A percentile compares a stretch with the other conserved stretches of the same genome.
Evolutionary conservation across 2,113 vertebrate species (phyloP).

Genomic region (Clarias magur): DNA sequence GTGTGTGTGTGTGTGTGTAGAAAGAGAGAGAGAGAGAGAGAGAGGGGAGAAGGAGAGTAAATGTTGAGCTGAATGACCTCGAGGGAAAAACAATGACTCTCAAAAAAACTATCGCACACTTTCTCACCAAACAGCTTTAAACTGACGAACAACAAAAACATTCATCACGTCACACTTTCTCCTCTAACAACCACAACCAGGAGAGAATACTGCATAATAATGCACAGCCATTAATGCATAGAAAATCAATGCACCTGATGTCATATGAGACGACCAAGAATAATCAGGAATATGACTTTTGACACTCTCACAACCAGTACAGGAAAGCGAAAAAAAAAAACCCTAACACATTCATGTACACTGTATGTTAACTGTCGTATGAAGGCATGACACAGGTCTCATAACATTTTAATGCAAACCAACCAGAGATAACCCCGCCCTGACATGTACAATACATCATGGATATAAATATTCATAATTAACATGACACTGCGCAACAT

Average conservation of each 20-base stretch:
- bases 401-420: too few species aligned
- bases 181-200: neutral
- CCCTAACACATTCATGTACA: neutral
- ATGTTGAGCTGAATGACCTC: conserved; percentile 26
- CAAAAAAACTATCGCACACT: conserved; percentile 33
- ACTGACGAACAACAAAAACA: conserved; percentile 37
- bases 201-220: neutral
- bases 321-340: too few species aligned
- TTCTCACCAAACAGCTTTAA: conserved; percentile 43
- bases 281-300: neutral
- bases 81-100: conserved; percentile 44
- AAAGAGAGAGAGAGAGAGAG: neutral
- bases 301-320: too few species aligned
- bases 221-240: too few species aligned
- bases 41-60: neutral
- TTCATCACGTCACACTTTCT: conserved; percentile 36
- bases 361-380: neutral
- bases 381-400: neutral
- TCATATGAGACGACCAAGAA: neutral
- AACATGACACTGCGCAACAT: neutral
- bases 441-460: neutral
- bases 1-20: too few species aligned
- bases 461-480: neutral
- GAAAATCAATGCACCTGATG: too few species aligned
- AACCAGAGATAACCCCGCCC: neutral